Percentiles rank a stretch among this genome's conserved stretches.
These are phyloP conservation scores for Rafetus swinhoei DNA, from an alignment of 2,113 vertebrate genomes.

Conservation along the genomic window DNA sequence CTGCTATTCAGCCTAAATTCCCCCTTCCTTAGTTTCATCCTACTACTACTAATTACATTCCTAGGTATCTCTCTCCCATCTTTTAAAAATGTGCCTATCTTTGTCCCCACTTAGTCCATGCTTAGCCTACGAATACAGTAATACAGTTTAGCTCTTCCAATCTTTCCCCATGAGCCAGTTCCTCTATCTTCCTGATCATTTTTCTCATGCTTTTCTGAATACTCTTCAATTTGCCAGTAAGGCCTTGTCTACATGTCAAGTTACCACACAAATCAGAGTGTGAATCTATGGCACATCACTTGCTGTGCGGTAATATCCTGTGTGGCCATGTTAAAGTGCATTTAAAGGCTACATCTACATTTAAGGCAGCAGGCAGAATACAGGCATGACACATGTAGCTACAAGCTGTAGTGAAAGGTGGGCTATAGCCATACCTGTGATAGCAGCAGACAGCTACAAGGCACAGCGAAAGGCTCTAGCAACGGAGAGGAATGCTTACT, in stretches of 20 bases:
- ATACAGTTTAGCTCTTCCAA: not conserved
- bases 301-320: not conserved
- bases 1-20: not conserved
- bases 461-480: not conserved
- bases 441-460: not conserved
- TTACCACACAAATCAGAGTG: not conserved
- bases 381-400: not conserved
- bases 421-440: not conserved
- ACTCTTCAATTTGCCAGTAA: not conserved
- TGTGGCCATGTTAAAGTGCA: not conserved
- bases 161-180: not conserved
- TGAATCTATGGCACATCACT: not conserved
- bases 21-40: not conserved
- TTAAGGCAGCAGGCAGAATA: not conserved
- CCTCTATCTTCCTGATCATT: not conserved
- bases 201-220: not conserved
- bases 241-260: not conserved
- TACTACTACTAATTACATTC: not conserved
- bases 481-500: not conserved
- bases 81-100: not conserved
- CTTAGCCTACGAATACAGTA: fast-evolving
- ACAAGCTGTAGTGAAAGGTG: not conserved
- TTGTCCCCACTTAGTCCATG: not conserved
- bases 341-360: not conserved
- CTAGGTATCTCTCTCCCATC: not conserved